Evolutionary conservation across 2,888 invertebrate species (phyloP), one percentile per base, ranked within the genome.

Genomic region (Nezara viridula): DNA sequence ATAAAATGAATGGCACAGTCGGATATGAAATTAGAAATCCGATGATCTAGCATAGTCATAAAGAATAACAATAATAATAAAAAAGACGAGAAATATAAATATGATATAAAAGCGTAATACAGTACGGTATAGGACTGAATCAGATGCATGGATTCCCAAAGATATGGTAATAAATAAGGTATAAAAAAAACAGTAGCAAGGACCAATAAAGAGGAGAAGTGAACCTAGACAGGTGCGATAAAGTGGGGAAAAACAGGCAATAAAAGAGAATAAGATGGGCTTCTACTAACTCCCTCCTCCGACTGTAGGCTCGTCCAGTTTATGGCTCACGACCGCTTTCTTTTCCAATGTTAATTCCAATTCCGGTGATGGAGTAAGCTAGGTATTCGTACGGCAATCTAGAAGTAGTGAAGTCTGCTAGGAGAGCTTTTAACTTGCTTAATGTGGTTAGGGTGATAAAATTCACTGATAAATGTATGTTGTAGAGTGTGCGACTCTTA

Each of bases 191-290:
- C 2, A 24, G 40, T 9, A 27, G 16, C 0, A 44, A 44, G n/a
- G 44, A 21, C 44, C 81, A 44, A 73, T 73, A 73, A 81, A 81
- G 24, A 81, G 81, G n/a, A 12, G 44, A 81, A 81, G 81, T 44
- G 81, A 47, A 19, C 40, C 44, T 5, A 24, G 44, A 9, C n/a
- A 81, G 44, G 81, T 2, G 81, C 44, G 14, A 81, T 81, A 47
- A 81, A 81, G n/a, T 37, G 81, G 24, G 2, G 44, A 44, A 44
- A n/a, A 81, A 81, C 16, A n/a, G n/a, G 81, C 81, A 81, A 81
- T 40, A 47, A 81, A 47, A 44, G 44, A n/a, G 16, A 81, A 81
- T 81, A 81, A 81, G 44, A 81, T n/a, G 81, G 81, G 21, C 44
- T 10, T 44, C 44, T 44, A 7, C 44, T 44, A 7, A 44, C 44